These are phyloP conservation scores for Aethina tumida DNA, from an alignment of 1,140 invertebrate genomes.

Conservation along the genomic window DNA sequence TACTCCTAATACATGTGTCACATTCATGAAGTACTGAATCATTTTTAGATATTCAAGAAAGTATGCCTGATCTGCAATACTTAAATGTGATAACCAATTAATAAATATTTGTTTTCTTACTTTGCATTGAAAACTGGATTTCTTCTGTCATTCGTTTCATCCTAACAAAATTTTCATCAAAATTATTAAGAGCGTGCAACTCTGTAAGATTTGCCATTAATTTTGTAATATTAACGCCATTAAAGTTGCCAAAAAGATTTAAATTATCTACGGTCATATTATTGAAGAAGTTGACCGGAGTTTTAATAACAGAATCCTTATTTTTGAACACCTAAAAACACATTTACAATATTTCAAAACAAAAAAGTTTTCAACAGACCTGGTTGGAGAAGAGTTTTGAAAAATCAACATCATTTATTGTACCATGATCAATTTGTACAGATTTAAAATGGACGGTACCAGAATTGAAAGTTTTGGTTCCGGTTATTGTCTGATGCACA, in stretches of 20 bases:
- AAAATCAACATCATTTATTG: background rate
- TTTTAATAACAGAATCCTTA: slow-evolving; percentile 19
- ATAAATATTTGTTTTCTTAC: slow-evolving; percentile 13
- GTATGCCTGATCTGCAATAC: slow-evolving; percentile 25
- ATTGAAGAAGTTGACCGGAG: slow-evolving; percentile 20
- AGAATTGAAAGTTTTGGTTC: no score
- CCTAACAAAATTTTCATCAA: slow-evolving; percentile 20
- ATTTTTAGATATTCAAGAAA: slow-evolving; percentile 25
- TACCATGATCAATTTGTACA: slow-evolving; percentile 1
- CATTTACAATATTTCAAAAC: slow-evolving; percentile 1
- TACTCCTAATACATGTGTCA: slow-evolving; percentile 11
- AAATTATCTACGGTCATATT: slow-evolving; percentile 24
- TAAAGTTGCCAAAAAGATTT: slow-evolving; percentile 20
- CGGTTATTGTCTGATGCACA: no score
- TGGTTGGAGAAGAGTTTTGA: background rate
- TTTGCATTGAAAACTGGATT: slow-evolving; percentile 17
- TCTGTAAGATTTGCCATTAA: slow-evolving; percentile 22
- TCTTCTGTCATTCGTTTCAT: slow-evolving; percentile 20
- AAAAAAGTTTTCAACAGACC: slow-evolving; percentile 8
- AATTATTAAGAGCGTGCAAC: slow-evolving; percentile 19
- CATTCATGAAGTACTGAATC: slow-evolving; percentile 9
- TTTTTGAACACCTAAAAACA: slow-evolving; percentile 23
- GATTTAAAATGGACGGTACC: no score
- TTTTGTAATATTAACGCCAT: slow-evolving; percentile 22
- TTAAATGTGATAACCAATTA: slow-evolving; percentile 5